Conservation (phyloP, 2,113 vertebrate species). For the Progne subis region DNA sequence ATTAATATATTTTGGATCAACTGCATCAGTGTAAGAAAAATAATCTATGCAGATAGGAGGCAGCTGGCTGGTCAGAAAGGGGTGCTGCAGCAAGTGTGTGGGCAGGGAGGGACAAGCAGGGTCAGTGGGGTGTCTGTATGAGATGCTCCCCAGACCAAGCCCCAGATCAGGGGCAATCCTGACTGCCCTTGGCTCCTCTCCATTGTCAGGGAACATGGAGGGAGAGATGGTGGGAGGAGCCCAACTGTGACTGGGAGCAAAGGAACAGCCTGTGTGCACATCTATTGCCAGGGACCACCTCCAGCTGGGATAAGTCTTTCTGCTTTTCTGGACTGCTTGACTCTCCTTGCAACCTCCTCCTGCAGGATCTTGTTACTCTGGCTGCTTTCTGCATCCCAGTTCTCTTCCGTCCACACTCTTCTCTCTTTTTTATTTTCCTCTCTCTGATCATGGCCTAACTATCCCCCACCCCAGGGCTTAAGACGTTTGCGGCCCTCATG, state of each 20-base stretch:
- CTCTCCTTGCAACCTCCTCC: neutral
- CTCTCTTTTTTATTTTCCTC: neutral
- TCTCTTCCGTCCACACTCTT: neutral
- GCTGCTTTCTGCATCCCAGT: neutral
- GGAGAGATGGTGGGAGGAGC: neutral
- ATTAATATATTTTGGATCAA: neutral
- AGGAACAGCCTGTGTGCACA: fast-evolving
- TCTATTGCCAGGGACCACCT: neutral
- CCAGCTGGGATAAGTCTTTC: neutral
- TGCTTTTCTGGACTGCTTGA: neutral
- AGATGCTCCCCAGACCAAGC: neutral
- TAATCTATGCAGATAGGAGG: neutral
- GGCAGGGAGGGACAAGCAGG: neutral
- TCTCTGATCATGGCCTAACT: neutral
- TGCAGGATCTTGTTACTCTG: neutral
- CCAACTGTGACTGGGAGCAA: fast-evolving
- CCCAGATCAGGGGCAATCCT: neutral
- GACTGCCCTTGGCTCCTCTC: neutral
- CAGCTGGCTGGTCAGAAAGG: neutral
- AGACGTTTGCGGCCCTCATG: fast-evolving
- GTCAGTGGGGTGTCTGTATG: fast-evolving
- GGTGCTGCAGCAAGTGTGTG: fast-evolving
- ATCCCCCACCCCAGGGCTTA: neutral
- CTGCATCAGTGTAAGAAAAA: neutral
- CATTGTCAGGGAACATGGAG: fast-evolving